Evolutionary conservation across 1,140 invertebrate genomes (phyloP).

Genomic region (Apolygus lucorum): DNA sequence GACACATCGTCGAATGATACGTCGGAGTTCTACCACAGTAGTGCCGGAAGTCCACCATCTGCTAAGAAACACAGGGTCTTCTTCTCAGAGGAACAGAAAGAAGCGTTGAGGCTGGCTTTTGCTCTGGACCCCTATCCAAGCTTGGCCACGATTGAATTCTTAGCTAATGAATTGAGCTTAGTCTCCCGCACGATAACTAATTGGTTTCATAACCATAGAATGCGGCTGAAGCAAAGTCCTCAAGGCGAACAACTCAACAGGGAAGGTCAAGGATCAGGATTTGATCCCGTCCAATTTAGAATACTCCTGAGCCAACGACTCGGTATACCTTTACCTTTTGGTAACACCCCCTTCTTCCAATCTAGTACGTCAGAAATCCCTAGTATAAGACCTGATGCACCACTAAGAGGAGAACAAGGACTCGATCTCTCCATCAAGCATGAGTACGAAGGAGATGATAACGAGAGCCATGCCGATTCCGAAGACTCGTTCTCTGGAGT

Average conservation of each 20-base stretch:
- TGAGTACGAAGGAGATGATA: slow-evolving; percentile 63
- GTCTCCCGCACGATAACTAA: slow-evolving; percentile 94
- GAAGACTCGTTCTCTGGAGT: slow-evolving; percentile 55
- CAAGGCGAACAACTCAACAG: slow-evolving; percentile 49
- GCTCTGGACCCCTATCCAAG: slow-evolving; percentile 93
- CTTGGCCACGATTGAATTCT: slow-evolving; percentile 87
- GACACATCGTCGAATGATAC: slow-evolving; percentile 82
- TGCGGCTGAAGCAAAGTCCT: slow-evolving; percentile 89
- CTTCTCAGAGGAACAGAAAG: slow-evolving; percentile 98
- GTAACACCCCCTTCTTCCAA: slow-evolving; percentile 64
- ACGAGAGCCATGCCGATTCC: slow-evolving; percentile 64
- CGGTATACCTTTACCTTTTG: slow-evolving; percentile 48
- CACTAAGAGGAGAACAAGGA: slow-evolving; percentile 56
- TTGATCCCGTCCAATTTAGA: slow-evolving; percentile 85
- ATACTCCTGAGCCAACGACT: slow-evolving; percentile 77
- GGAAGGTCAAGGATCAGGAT: slow-evolving; percentile 39
- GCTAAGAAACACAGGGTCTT: slow-evolving; percentile 72
- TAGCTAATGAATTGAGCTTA: slow-evolving; percentile 83
- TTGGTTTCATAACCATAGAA: slow-evolving; percentile 99
- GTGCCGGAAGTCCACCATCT: slow-evolving; percentile 49
- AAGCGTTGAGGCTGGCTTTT: slow-evolving; percentile 87
- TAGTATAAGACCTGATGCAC: slow-evolving; percentile 53
- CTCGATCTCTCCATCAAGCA: slow-evolving; percentile 73
- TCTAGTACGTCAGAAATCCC: slow-evolving; percentile 62
- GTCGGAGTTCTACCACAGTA: slow-evolving; percentile 80